Conservation (phyloP, 2,888 invertebrate genomes). For the Hemistola chrysoprasaria region DNA sequence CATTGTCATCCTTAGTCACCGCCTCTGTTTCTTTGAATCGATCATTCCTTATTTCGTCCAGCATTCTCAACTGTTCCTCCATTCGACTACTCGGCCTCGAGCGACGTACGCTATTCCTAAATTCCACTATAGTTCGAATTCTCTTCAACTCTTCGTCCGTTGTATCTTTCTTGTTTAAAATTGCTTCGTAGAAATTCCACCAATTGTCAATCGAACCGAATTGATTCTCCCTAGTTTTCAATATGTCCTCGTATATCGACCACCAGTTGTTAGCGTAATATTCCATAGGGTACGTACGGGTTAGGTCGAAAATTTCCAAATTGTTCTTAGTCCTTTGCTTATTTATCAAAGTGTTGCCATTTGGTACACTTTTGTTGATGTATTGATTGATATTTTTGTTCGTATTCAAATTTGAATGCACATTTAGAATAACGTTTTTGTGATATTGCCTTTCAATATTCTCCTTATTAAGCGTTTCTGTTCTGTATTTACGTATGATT, state of each 20-base stretch:
- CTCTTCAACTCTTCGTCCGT: slow-evolving; percentile 53
- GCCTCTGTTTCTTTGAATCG: slow-evolving; percentile 63
- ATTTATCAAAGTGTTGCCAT: slow-evolving; percentile 45
- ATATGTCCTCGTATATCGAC: slow-evolving; percentile 71
- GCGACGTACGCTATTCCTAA: slow-evolving; percentile 42
- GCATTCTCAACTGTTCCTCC: slow-evolving; percentile 66
- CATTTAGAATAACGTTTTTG: slow-evolving; percentile 54
- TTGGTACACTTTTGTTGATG: slow-evolving; percentile 34
- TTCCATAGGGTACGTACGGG: slow-evolving; percentile 64
- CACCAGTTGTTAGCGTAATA: slow-evolving; percentile 81
- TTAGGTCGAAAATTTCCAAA: slow-evolving; percentile 65
- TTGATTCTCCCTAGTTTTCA: slow-evolving; percentile 67
- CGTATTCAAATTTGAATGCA: slow-evolving; percentile 37
- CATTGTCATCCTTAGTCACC: slow-evolving; percentile 50
- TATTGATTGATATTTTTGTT: slow-evolving; percentile 51
- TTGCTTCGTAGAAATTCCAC: slow-evolving; percentile 74
- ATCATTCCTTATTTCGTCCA: slow-evolving; percentile 63
- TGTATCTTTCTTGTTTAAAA: slow-evolving; percentile 55
- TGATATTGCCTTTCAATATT: slow-evolving; percentile 44
- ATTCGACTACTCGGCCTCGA: slow-evolving; percentile 60
- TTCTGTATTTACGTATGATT: slow-evolving; percentile 65
- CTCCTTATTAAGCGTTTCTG: slow-evolving; percentile 51
- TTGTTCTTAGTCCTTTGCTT: slow-evolving; percentile 45
- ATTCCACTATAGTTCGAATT: slow-evolving; percentile 51
- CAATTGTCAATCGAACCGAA: slow-evolving; percentile 76